A percentile compares a stretch with the other conserved stretches of the same genome.
Conservation (phyloP, 2,113 vertebrate genomes). For the Corythoichthys intestinalis region DNA sequence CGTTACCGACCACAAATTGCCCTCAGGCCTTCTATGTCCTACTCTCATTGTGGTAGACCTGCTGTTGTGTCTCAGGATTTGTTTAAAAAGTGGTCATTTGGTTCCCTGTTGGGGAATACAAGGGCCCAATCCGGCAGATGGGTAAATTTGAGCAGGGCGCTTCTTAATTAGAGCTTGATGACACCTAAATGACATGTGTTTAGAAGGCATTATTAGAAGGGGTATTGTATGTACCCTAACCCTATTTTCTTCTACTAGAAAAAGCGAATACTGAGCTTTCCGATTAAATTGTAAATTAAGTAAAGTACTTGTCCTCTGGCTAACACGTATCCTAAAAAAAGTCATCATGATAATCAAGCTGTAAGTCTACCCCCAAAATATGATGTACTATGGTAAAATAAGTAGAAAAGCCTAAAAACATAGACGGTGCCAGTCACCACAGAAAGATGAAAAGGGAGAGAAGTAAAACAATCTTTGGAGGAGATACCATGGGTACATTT, state of each 20-base stretch:
- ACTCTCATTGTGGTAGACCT: constrained; percentile 39
- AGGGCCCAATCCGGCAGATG: constrained; percentile 53
- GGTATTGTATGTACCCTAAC: background rate
- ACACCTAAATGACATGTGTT: constrained; percentile 21
- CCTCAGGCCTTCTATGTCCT: background rate
- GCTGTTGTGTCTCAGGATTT: constrained; percentile 47
- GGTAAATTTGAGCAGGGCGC: constrained; percentile 29
- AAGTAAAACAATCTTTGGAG: too few species aligned
- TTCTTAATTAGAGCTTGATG: constrained; percentile 44
- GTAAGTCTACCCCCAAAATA: too few species aligned
- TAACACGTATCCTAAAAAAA: too few species aligned
- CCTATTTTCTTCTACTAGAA: constrained; percentile 2
- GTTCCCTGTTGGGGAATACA: constrained; percentile 49
- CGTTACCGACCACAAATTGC: constrained; percentile 2
- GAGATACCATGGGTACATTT: too few species aligned
- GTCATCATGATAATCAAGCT: too few species aligned
- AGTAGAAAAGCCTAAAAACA: too few species aligned
- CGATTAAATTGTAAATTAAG: background rate
- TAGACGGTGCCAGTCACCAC: too few species aligned
- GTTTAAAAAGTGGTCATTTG: constrained; percentile 65
- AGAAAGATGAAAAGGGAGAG: too few species aligned
- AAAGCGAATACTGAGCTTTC: background rate
- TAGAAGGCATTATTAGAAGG: background rate
- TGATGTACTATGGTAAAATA: too few species aligned
- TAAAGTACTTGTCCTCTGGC: too few species aligned